Evolutionary conservation across 2,888 invertebrate genomes (phyloP), one percentile per base, ranked within the genome.

Genomic region (Ichneumoninae sp.): DNA sequence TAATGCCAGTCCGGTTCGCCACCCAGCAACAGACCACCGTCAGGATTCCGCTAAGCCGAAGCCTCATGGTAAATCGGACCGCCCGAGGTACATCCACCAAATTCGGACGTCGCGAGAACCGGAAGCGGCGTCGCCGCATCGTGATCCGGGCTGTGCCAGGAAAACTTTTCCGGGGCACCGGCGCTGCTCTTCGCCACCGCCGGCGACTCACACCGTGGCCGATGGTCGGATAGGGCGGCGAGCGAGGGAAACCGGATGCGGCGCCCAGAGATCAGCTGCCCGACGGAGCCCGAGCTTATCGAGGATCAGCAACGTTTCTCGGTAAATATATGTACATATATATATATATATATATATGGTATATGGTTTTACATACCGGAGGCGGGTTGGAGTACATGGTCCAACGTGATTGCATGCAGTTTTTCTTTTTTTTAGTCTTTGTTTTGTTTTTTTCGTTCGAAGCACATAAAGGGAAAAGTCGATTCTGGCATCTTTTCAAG

Each of bases 1-100:
- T 63, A 85, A 79, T 60, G 75, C 77, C 79, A 71, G 74, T 70
- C 47, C 70, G 78, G 82, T 33, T 80, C 70, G 50, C 65, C 78
- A 60, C 66, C 74, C 74, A 54, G 16, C 74, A 54, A 74, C 68
- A 71, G 82, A 85, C 66, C 71, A 60, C 75, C 85, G 75, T 71
- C 66, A 36, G 85, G 79, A 85, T 82, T 82, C 47, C 6, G 75
- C 79, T 85, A 80, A 85, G 85, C 85, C 79, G 68, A 85, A 85
- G 71, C 79, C 85, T 52, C 66, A 33, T 65, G 65, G 57, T 75
- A 70, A 81, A 81, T 81, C 81, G 70, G 50, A 63, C 65, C 22
- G 44, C 60, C 71, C 80, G 10, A 44, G 30, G 77, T 84, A 76
- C 66, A 73, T 76, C 52, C 52, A 52, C 22, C 60, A 76, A 82